A percentile compares a stretch with the other conserved stretches of the same genome.
Conservation (phyloP, 2,797 vertebrate genomes). For the Labeo calbasu region DNA sequence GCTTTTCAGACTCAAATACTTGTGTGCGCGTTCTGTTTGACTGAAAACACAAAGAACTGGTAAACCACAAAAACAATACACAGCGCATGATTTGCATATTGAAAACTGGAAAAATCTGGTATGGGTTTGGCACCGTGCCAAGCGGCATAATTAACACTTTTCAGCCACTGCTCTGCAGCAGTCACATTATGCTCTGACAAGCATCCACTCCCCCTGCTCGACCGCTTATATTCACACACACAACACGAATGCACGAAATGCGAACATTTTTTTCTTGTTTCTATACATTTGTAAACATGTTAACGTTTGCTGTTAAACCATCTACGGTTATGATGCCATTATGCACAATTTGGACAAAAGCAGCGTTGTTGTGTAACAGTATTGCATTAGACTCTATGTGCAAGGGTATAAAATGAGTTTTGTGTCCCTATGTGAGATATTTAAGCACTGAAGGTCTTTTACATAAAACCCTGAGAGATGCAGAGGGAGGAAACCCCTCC, state of each 20-base stretch:
- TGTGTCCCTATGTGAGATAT: slow-evolving; percentile 36
- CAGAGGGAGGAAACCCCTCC: slow-evolving; percentile 63
- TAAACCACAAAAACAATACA: slow-evolving; percentile 51
- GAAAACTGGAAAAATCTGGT: slow-evolving; percentile 63
- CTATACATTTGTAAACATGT: background rate
- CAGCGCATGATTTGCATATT: slow-evolving; percentile 52
- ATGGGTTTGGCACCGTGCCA: slow-evolving; percentile 61
- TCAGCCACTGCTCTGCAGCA: slow-evolving; percentile 53
- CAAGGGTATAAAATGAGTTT: slow-evolving; percentile 27
- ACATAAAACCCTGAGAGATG: slow-evolving; percentile 60
- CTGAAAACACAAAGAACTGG: slow-evolving; percentile 32
- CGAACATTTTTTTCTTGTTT: slow-evolving; percentile 3
- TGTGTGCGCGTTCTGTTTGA: background rate
- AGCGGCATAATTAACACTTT: slow-evolving; percentile 64
- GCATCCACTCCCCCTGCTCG: slow-evolving; percentile 54
- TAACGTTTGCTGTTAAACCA: slow-evolving; percentile 9
- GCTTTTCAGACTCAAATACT: background rate
- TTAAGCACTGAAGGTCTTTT: slow-evolving; percentile 46
- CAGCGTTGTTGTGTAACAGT: background rate
- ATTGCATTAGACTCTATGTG: background rate
- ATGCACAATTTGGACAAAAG: background rate
- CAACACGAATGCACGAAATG: slow-evolving; percentile 6
- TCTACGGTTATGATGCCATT: background rate
- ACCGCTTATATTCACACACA: slow-evolving; percentile 26
- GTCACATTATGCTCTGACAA: slow-evolving; percentile 56